Evolutionary conservation across 2,113 vertebrate species (phyloP).

Genomic region (Cynopterus brachyotis): DNA sequence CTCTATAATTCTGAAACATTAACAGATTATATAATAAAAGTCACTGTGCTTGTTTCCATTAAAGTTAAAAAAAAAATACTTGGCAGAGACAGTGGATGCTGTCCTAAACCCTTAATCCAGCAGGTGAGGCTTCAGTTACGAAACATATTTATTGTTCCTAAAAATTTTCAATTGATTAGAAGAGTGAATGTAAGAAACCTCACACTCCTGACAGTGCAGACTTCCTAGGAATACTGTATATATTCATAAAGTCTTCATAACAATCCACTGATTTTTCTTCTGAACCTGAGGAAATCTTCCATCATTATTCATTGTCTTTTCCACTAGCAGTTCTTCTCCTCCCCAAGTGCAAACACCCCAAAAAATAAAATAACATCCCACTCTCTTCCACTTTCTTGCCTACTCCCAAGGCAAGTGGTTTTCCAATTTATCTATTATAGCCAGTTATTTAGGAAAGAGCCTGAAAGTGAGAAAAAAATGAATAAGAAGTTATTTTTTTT

Average conservation of each 20-base stretch:
- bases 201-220: not conserved
- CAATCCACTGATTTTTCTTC: not conserved
- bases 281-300: not conserved
- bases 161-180: not conserved
- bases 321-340: not conserved
- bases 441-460: not conserved
- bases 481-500: not conserved
- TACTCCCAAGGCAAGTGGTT: not conserved
- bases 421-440: not conserved
- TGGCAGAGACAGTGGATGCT: not conserved
- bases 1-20: not conserved
- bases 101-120: not conserved
- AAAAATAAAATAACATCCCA: not conserved
- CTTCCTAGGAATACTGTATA: not conserved
- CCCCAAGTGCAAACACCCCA: not conserved
- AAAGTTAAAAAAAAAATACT: not conserved
- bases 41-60: not conserved
- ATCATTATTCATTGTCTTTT: not conserved
- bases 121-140: not conserved
- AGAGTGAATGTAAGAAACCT: not conserved
- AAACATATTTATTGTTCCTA: not conserved
- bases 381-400: not conserved
- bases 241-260: not conserved
- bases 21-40: not conserved
- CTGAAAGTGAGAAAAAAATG: not conserved